phyloP scores from a whole-genome alignment of 2,888 invertebrate genomes.

The Schrankia costaestrigalis region DNA sequence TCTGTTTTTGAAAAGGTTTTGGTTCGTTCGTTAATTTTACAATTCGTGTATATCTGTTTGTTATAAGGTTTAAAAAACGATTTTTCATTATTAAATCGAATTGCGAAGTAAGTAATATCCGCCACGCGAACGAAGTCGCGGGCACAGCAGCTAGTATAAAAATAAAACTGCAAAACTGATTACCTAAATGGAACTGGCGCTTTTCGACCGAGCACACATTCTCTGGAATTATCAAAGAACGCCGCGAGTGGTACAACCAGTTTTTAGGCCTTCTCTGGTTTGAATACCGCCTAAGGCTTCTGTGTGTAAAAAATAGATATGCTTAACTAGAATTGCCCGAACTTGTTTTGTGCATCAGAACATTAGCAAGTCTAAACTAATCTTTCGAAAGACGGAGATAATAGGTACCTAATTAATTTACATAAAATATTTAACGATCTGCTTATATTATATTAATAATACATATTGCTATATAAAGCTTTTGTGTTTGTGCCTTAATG shows the following conservation, averaged over 20 bases:
- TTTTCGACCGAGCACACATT: constrained; percentile 39
- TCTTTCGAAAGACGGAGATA: constrained; percentile 11
- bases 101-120: too few species aligned
- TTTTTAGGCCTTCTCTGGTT: constrained; percentile 52
- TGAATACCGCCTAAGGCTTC: constrained; percentile 51
- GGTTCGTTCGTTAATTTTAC: too few species aligned
- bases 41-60: too few species aligned
- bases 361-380: constrained; percentile 23
- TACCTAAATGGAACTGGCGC: constrained; percentile 48
- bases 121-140: constrained; percentile 8
- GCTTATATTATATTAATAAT: not conserved
- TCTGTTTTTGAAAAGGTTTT: too few species aligned
- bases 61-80: too few species aligned
- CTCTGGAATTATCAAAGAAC: constrained; percentile 47
- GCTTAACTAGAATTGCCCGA: constrained; percentile 28
- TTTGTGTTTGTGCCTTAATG: not conserved
- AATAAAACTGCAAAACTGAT: constrained; percentile 38
- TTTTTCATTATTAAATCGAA: too few species aligned
- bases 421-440: constrained; percentile 6
- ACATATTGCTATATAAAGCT: not conserved
- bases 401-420: constrained; percentile 12
- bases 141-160: constrained; percentile 5
- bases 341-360: constrained; percentile 27
- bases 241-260: constrained; percentile 53
- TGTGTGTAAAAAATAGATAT: constrained; percentile 42